Evolutionary conservation across 2,888 invertebrate species (phyloP), one percentile per base, ranked within the genome.

Genomic region (Dasypolia templi): DNA sequence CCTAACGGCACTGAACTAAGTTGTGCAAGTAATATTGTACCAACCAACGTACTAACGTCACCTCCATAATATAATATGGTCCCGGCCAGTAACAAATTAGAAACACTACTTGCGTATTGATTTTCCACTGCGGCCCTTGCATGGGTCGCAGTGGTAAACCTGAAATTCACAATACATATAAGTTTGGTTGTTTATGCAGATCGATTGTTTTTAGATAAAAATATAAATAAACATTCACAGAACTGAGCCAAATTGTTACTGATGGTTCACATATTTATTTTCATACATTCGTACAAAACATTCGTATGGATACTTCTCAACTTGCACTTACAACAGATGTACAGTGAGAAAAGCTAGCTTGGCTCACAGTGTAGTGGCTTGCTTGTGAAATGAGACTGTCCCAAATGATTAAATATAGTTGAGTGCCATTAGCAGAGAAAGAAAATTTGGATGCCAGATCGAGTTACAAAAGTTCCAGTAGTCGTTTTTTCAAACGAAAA

Each of bases 1-100:
- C 19, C 26, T 55, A 44, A 53, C 56, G n/a, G 14, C 17, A 53
- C 12, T 63, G 35, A 22, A 63, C 46, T 63, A 46, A 62, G 55
- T 63, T 62, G 14, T 14, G 46, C 39, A 63, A 75, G 63, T 61
- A 51, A 74, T 61, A 74, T 53, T 29, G 9, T 53, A 44, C 22
- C 19, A 49, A 39, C 12, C 12, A 42, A 56, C 12, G 35, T 71
- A 32, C 53, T 11, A 32, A 53, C 7, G 14, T 61, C 22, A 44
- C 17, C n/a, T 42, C 14, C 51, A n/a, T 59, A 26, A 35, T 73
- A 59, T n/a, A 49, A 39, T 26, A 55, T 56, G 17, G 14, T 46
- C 14, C 29, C 35, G 22, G n/a, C 5, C 22, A 62, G 46, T 74
- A 56, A 14, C 55, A 44, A 75, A 63, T 62, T 56, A 39, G 17